These are phyloP conservation scores for Zaprionus capensis DNA, from an alignment of 1,140 invertebrate species.

Conservation along the genomic window DNA sequence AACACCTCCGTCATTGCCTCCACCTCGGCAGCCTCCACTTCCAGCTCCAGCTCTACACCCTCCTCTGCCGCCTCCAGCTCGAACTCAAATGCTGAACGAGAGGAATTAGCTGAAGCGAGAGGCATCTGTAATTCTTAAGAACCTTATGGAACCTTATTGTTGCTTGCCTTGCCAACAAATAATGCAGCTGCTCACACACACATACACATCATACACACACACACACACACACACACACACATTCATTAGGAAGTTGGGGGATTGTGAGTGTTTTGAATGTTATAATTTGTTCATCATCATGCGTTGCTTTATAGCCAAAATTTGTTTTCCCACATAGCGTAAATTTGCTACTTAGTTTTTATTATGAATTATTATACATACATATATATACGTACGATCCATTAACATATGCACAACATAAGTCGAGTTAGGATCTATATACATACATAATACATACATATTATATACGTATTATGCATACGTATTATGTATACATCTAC, in stretches of 20 bases:
- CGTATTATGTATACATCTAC: constrained; percentile 27
- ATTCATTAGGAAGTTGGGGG: constrained; percentile 42
- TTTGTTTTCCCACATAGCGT: constrained; percentile 77
- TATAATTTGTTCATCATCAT: constrained; percentile 59
- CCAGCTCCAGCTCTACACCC: constrained; percentile 38
- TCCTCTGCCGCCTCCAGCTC: constrained; percentile 10
- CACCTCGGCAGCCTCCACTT: constrained; percentile 19
- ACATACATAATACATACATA: constrained; percentile 32
- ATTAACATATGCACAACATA: constrained; percentile 19
- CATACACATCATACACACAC: constrained; percentile 20
- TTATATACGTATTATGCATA: constrained; percentile 39
- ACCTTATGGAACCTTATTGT: constrained; percentile 50
- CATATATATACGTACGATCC: constrained; percentile 10
- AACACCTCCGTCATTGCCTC: constrained; percentile 14
- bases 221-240: constrained; percentile 32
- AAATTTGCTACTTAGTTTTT: constrained; percentile 75
- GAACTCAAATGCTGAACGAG: constrained; percentile 29
- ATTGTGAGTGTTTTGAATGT: constrained; percentile 65
- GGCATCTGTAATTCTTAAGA: constrained; percentile 38
- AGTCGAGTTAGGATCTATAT: constrained; percentile 48
- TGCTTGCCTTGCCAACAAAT: constrained; percentile 77
- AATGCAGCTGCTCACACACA: constrained; percentile 61
- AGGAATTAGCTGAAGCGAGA: neutral
- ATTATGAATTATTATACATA: constrained; percentile 26
- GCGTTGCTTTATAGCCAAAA: constrained; percentile 78